Percentiles rank a stretch among this genome's conserved stretches.
phyloP scores from a whole-genome alignment of 2,888 invertebrate genomes.

The Lasioglossum morio region DNA sequence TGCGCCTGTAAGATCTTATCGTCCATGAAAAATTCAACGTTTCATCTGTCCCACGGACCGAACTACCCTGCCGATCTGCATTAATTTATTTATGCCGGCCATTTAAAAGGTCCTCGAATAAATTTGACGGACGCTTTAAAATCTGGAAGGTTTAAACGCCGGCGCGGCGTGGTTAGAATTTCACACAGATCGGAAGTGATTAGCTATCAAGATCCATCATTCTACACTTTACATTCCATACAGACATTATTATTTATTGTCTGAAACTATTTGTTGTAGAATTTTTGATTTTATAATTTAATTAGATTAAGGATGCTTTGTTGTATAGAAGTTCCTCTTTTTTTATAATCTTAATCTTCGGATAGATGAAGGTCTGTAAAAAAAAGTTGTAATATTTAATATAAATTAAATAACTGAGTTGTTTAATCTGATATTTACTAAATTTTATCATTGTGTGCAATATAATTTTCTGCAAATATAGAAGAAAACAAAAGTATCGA shows the following conservation, averaged over 20 bases:
- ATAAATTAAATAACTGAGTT: neutral
- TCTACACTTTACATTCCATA: neutral
- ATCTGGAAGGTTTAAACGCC: constrained; percentile 15
- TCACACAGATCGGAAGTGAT: constrained; percentile 24
- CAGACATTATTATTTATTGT: neutral
- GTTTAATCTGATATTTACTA: neutral
- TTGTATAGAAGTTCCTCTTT: neutral
- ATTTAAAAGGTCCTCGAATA: constrained; percentile 48
- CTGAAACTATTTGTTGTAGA: too few species aligned
- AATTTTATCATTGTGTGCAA: neutral
- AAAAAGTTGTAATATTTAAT: neutral
- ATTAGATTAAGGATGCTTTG: neutral
- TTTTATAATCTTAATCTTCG: neutral
- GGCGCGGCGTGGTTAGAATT: constrained; percentile 4
- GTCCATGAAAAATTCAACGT: constrained; percentile 73
- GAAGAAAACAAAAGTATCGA: too few species aligned
- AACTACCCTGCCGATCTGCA: constrained; percentile 57
- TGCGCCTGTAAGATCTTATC: constrained; percentile 69
- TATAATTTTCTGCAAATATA: neutral
- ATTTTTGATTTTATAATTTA: neutral
- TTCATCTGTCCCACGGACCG: constrained; percentile 62
- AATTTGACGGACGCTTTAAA: constrained; percentile 50
- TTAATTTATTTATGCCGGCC: constrained; percentile 65
- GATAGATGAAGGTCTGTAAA: too few species aligned
- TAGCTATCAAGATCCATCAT: neutral